Percentiles rank a stretch among this genome's conserved stretches.
Evolutionary conservation across 1,140 invertebrate genomes (phyloP).

Genomic region (Linepithema humile): DNA sequence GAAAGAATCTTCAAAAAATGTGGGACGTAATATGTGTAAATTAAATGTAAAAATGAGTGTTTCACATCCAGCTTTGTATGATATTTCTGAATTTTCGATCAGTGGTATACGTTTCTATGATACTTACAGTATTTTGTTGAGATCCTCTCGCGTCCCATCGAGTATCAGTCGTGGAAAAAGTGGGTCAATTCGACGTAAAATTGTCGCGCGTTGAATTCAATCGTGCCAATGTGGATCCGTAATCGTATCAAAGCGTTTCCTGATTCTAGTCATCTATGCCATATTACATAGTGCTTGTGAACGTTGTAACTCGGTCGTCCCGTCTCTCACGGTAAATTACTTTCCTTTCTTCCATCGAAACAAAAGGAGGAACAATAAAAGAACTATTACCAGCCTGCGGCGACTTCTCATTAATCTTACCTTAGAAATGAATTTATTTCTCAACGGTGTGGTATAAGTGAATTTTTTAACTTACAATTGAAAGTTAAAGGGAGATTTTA

Average conservation of each 20-base stretch:
- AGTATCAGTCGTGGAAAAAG: neutral
- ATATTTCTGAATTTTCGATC: slow-evolving; percentile 5
- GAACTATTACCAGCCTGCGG: neutral
- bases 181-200: slow-evolving; percentile 9
- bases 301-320: slow-evolving; percentile 13
- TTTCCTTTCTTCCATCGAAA: slow-evolving; percentile 8
- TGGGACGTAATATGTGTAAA: neutral
- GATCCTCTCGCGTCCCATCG: neutral
- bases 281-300: slow-evolving; percentile 15
- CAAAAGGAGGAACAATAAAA: slow-evolving; percentile 24
- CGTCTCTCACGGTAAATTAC: slow-evolving; percentile 28
- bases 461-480: neutral
- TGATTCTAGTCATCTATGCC: slow-evolving; percentile 6
- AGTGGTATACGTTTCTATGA: neutral
- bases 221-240: slow-evolving; percentile 19
- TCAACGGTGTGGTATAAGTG: too few relatives aligned
- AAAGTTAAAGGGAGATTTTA: neutral
- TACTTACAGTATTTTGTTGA: slow-evolving; percentile 21
- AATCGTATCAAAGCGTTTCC: slow-evolving; percentile 5
- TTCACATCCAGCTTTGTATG: neutral
- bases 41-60: neutral
- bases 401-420: slow-evolving; percentile 5
- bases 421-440: neutral
- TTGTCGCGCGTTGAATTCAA: slow-evolving; percentile 25
- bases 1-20: neutral